These are phyloP conservation scores for Bos indicus DNA, from an alignment of 2,113 vertebrate genomes.

Conservation along the genomic window DNA sequence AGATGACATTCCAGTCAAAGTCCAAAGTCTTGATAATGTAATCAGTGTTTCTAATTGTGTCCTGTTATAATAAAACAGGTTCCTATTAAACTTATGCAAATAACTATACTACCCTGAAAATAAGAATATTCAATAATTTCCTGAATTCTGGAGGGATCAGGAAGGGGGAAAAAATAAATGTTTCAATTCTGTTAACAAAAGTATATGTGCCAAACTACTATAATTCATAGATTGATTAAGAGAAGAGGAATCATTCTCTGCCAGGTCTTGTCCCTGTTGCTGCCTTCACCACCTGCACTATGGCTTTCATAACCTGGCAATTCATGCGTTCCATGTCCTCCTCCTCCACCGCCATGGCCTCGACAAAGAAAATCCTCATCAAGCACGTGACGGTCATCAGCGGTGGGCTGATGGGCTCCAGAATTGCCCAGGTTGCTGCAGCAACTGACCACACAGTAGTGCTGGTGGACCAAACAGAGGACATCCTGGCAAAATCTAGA, in stretches of 20 bases:
- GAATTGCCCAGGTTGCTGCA: constrained; percentile 93
- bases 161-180: neutral
- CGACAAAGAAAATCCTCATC: constrained; percentile 76
- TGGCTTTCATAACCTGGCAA: constrained; percentile 85
- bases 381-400: constrained; percentile 92
- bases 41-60: neutral
- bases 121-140: neutral
- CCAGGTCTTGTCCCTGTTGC: rapidly evolving
- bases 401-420: constrained; percentile 92
- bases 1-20: neutral
- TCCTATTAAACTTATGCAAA: neutral
- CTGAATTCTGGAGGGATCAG: neutral
- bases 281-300: constrained; percentile 9
- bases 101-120: neutral
- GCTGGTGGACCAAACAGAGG: constrained; percentile 92
- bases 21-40: neutral
- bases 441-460: constrained; percentile 92
- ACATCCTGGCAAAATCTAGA: constrained; percentile 89
- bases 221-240: neutral
- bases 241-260: neutral
- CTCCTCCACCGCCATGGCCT: constrained; percentile 63
- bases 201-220: neutral
- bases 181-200: neutral
- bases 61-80: neutral
- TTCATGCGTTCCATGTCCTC: constrained; percentile 73